Evolutionary conservation across 2,797 vertebrate genomes (phyloP).

Genomic region (Halcyon badia): DNA sequence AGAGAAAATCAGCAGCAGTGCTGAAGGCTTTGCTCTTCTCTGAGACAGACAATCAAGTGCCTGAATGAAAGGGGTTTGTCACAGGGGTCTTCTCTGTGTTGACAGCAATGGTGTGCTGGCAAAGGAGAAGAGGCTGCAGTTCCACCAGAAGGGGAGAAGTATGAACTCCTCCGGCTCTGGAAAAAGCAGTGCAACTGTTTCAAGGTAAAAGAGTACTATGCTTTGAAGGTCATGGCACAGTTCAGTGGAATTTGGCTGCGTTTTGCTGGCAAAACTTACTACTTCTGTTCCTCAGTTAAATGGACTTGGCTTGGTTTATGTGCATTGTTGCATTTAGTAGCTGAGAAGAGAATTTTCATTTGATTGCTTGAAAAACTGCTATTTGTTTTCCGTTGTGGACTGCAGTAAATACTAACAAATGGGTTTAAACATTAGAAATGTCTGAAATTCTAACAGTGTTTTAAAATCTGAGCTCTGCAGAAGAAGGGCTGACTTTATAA

Average conservation of each 20-base stretch:
- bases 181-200: slow-evolving; percentile 94
- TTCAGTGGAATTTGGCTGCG: not conserved
- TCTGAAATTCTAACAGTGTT: not conserved
- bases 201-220: slow-evolving; percentile 83
- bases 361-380: slow-evolving; percentile 1
- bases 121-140: slow-evolving; percentile 91
- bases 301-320: not conserved
- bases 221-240: not conserved
- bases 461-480: not conserved
- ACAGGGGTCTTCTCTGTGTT: slow-evolving; percentile 7
- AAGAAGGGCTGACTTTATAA: not conserved
- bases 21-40: not conserved
- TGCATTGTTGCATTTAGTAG: not conserved
- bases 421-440: not conserved
- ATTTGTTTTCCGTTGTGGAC: slow-evolving; percentile 12
- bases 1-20: not conserved
- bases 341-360: not conserved
- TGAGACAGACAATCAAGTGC: not conserved
- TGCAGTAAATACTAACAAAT: slow-evolving; percentile 25
- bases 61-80: not conserved
- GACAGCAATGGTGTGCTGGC: slow-evolving; percentile 85
- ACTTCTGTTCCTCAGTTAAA: slow-evolving; percentile 1
- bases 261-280: slow-evolving; percentile 8
- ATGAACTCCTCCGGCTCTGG: slow-evolving; percentile 98
- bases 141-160: slow-evolving; percentile 92